Conservation (phyloP, 2,888 invertebrate species). For the Phyto melanocephala region DNA sequence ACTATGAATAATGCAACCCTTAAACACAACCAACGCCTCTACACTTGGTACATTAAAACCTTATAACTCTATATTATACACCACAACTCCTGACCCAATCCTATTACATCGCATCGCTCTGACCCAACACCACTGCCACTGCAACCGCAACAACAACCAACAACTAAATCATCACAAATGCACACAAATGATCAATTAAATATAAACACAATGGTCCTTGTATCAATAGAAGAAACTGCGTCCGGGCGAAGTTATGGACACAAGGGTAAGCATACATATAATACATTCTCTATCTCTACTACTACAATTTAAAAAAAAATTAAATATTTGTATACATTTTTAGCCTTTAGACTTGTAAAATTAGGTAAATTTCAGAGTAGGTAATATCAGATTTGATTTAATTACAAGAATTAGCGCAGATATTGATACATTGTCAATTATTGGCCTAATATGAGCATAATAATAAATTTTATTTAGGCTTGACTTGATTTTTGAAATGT, state of each 20-base stretch:
- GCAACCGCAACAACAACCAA: slow-evolving; percentile 60
- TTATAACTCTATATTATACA: neutral
- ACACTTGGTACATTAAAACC: neutral
- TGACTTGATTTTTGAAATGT: no score
- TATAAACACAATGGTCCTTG: neutral
- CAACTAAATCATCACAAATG: slow-evolving; percentile 55
- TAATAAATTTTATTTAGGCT: no score
- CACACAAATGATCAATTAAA: slow-evolving; percentile 59
- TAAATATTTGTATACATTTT: no score
- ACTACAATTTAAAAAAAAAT: neutral
- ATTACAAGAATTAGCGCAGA: no score
- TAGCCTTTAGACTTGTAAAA: no score
- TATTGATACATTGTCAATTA: no score
- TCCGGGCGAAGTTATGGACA: slow-evolving; percentile 95
- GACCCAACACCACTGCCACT: slow-evolving; percentile 30
- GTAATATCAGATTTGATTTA: no score
- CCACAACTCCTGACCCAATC: slow-evolving; percentile 20
- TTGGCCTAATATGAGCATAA: no score
- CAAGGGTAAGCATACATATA: slow-evolving; percentile 86
- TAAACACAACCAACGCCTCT: slow-evolving; percentile 36
- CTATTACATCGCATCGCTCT: neutral
- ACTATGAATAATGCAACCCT: neutral
- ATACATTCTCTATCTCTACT: neutral
- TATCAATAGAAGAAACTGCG: slow-evolving; percentile 83
- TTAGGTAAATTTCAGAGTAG: no score